Evolutionary conservation across 2,888 invertebrate genomes (phyloP), one percentile per base, ranked within the genome.

Genomic region (Habrosyne pyritoides): DNA sequence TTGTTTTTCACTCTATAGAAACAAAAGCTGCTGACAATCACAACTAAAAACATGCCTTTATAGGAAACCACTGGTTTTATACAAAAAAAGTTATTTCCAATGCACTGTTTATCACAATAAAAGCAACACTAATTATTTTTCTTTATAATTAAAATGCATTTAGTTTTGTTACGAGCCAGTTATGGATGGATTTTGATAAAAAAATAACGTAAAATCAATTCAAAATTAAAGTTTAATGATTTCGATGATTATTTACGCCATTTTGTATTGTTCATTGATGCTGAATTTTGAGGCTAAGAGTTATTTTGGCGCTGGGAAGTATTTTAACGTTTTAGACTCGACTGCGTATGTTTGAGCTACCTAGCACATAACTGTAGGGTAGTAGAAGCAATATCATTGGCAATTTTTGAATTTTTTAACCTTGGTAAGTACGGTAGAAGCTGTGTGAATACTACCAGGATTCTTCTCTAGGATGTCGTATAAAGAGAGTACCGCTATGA

Each of bases 121-220:
- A 74, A 74, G 71, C 73, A 63, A 71, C 64, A 67, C 60, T 68
- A 63, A 61, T 54, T 66, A n/a, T 53, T 5, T 7, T 14, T 36
- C 14, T 30, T 30, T 4, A 14, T 42, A 18, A 14, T 42, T 42
- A 42, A 18, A 42, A 42, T 18, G 18, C 14, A 18, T 14, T 18
- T 3, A n/a, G 12, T n/a, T 24, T 18, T 42, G 14, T 42, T 42
- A 42, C 36, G 14, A 7, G 2, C 7, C 36, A 42, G 14, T 42
- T 42, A 14, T 42, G 36, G 14, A 42, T 42, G 36, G 36, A 42
- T 42, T 14, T 42, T 42, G 36, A 42, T 42, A 18, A 0, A 18
- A 42, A 42, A 42, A 18, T 36, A 36, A 36, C 33, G n/a, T n/a
- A 14, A 36, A 36, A n/a, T 14, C 14, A 36, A 0, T 4, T n/a